Percentiles rank a stretch among this genome's conserved stretches.
Evolutionary conservation across 2,113 vertebrate genomes (phyloP).

Genomic region (Corythoichthys haematopterus): DNA sequence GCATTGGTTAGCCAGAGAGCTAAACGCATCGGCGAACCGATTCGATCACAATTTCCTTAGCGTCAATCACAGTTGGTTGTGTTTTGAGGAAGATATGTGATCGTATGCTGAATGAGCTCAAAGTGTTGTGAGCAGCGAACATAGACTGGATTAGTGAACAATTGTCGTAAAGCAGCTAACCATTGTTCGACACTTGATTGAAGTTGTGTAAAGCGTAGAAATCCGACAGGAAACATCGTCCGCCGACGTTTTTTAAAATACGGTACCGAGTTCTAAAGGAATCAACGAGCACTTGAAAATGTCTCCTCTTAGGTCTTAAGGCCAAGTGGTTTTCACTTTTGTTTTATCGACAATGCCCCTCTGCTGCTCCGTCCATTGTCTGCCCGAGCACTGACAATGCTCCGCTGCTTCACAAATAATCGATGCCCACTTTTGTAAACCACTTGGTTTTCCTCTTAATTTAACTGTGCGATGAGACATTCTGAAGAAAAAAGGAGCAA

Average conservation of each 20-base stretch:
- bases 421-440: neutral
- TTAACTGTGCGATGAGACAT: neutral
- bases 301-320: neutral
- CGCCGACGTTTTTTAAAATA: neutral
- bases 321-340: constrained; percentile 17
- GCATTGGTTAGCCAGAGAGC: constrained; percentile 31
- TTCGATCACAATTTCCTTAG: neutral
- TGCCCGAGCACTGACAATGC: constrained; percentile 21
- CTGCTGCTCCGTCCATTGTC: constrained; percentile 52
- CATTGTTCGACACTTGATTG: constrained; percentile 53
- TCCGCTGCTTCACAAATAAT: constrained; percentile 20
- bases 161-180: constrained; percentile 46
- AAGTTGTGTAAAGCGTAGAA: constrained; percentile 47
- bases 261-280: neutral
- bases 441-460: neutral
- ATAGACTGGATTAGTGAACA: constrained; percentile 10
- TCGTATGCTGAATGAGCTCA: too few relatives aligned
- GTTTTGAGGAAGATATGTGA: accelerated
- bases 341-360: constrained; percentile 17
- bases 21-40: constrained; percentile 5
- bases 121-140: neutral
- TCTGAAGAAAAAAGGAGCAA: neutral
- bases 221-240: neutral
- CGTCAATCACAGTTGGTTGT: accelerated
- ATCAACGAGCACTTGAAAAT: neutral